Percentiles rank a stretch among this genome's conserved stretches.
Conservation (phyloP, 2,888 invertebrate genomes). For the Chrysolina oricalcia region DNA sequence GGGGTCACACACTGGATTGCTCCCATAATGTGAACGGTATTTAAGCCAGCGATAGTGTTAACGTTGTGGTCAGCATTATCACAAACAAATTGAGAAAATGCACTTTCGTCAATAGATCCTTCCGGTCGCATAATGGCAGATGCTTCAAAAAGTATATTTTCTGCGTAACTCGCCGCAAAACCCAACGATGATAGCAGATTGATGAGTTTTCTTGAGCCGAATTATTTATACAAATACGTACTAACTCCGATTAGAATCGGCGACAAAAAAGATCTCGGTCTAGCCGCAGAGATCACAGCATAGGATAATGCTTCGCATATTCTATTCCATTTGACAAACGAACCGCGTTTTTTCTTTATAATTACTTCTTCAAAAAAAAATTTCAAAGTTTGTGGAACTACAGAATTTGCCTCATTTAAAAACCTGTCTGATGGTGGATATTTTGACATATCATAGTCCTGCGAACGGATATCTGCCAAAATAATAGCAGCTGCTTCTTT, state of each 20-base stretch:
- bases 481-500: too few relatives aligned
- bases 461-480: conserved; percentile 30
- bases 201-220: conserved; percentile 53
- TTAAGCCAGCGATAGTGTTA: conserved; percentile 48
- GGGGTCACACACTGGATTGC: conserved; percentile 47
- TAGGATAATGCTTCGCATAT: conserved; percentile 50
- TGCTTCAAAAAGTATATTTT: conserved; percentile 47
- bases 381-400: too few relatives aligned
- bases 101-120: conserved; percentile 39
- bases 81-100: conserved; percentile 50
- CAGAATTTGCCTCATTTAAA: too few relatives aligned
- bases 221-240: conserved; percentile 54
- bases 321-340: too few relatives aligned
- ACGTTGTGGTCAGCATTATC: conserved; percentile 51
- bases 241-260: conserved; percentile 42
- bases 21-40: conserved; percentile 50
- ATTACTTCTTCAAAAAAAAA: too few relatives aligned
- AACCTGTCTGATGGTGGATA: too few relatives aligned
- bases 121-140: conserved; percentile 45
- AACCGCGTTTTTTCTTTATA: too few relatives aligned
- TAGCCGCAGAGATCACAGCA: conserved; percentile 51
- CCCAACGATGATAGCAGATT: conserved; percentile 49
- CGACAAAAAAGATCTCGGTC: conserved; percentile 49
- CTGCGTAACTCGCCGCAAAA: conserved; percentile 48
- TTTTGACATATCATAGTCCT: too few relatives aligned